Percentiles rank a stretch among this genome's conserved stretches.
Evolutionary conservation across 92 coral and sea anemone genomes (phyloP).

Genomic region (Zoanthus gigantus): DNA sequence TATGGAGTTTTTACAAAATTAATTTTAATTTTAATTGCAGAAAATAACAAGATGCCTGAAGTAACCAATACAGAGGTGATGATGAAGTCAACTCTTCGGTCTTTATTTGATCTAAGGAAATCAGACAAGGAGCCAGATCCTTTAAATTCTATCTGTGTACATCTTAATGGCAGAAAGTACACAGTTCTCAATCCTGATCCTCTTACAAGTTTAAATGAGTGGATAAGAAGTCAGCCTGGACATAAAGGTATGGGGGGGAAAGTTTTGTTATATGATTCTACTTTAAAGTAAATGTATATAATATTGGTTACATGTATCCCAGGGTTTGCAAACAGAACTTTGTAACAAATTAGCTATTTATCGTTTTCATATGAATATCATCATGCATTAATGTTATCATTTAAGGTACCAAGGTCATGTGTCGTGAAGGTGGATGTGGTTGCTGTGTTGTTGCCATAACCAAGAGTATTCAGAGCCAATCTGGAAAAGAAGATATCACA

Average conservation of each 20-base stretch:
- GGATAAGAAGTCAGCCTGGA: constrained; percentile 79
- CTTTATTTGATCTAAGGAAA: background rate
- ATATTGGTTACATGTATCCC: too few species aligned
- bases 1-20: too few species aligned
- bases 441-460: constrained; percentile 81
- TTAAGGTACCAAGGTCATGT: constrained; percentile 83
- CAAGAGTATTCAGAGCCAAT: constrained; percentile 42
- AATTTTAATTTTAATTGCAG: too few species aligned
- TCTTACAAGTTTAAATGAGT: constrained; percentile 71
- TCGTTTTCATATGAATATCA: too few species aligned
- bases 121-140: constrained; percentile 20
- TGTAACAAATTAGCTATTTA: too few species aligned
- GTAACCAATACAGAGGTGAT: background rate
- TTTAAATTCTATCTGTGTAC: constrained; percentile 3
- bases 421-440: constrained; percentile 82
- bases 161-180: constrained; percentile 67
- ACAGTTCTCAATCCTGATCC: constrained; percentile 68
- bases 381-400: background rate
- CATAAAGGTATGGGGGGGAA: constrained; percentile 60
- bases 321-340: too few species aligned
- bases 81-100: background rate
- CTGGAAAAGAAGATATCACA: constrained; percentile 52
- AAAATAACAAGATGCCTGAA: background rate
- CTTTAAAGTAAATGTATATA: too few species aligned
- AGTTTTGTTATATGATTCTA: too few species aligned